A percentile compares a stretch with the other conserved stretches of the same genome.
Evolutionary conservation across 2,113 vertebrate species (phyloP).

Genomic region (Myodes glareolus): DNA sequence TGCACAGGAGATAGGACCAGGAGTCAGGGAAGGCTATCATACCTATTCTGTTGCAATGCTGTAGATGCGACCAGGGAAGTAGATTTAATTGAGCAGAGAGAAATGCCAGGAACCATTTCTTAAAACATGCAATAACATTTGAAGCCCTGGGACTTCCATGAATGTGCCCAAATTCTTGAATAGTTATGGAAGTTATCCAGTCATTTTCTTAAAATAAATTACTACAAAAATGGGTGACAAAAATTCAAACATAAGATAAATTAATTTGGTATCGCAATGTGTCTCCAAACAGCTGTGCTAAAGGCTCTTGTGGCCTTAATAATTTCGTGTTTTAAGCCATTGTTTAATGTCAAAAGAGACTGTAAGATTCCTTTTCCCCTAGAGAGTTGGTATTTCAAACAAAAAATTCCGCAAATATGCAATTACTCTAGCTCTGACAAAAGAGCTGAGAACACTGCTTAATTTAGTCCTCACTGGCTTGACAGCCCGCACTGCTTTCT

Average conservation of each 20-base stretch:
- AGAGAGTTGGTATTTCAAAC: conserved; percentile 33
- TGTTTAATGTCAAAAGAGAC: conserved; percentile 27
- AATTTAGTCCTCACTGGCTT: conserved; percentile 27
- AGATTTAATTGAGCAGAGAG: neutral
- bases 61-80: neutral
- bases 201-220: conserved; percentile 11
- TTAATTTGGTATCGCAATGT: conserved; percentile 37
- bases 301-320: conserved; percentile 44
- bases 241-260: conserved; percentile 57
- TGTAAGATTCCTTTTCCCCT: conserved; percentile 5
- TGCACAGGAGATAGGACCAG: too few relatives aligned
- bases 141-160: neutral
- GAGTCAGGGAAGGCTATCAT: neutral
- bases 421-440: conserved; percentile 30
- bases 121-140: neutral
- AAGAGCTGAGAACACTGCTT: conserved; percentile 27
- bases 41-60: neutral
- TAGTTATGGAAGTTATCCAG: neutral
- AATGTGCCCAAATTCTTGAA: neutral
- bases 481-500: neutral
- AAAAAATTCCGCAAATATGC: conserved; percentile 21
- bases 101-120: neutral
- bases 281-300: neutral
- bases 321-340: conserved; percentile 54
- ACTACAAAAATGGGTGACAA: neutral